These are phyloP conservation scores for Lithophane semibrunnea DNA, from an alignment of 2,888 invertebrate genomes.

Conservation along the genomic window DNA sequence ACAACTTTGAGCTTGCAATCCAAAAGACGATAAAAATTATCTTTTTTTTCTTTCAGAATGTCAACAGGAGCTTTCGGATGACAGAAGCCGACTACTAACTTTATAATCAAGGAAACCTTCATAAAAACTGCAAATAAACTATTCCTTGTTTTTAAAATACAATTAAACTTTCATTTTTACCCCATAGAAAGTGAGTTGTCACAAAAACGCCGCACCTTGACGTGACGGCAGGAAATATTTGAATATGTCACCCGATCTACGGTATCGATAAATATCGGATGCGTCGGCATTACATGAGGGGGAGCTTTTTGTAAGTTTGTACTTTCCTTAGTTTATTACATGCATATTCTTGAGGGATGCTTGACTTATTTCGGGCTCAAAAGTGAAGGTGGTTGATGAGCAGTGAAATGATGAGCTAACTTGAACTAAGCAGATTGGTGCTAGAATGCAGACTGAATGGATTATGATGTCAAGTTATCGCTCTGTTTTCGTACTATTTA, in stretches of 20 bases:
- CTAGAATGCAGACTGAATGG: neutral
- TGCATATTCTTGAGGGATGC: neutral
- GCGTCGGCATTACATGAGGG: slow-evolving; percentile 14
- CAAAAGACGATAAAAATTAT: neutral
- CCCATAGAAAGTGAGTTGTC: slow-evolving; percentile 55
- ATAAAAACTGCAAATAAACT: slow-evolving; percentile 18
- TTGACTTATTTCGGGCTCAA: neutral
- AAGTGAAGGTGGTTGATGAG: neutral
- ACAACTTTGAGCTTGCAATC: neutral
- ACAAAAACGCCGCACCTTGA: slow-evolving; percentile 60
- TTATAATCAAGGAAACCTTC: neutral
- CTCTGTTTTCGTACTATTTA: neutral
- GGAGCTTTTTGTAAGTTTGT: slow-evolving; percentile 15
- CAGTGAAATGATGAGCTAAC: neutral
- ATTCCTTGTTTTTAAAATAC: slow-evolving; percentile 15
- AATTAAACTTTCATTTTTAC: slow-evolving; percentile 55
- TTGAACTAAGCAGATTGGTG: neutral
- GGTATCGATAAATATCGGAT: slow-evolving; percentile 55
- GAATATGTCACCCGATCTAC: slow-evolving; percentile 61
- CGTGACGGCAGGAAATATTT: slow-evolving; percentile 60
- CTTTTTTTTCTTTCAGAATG: too few relatives aligned
- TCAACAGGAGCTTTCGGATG: neutral
- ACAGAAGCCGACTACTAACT: too few relatives aligned
- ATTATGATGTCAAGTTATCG: neutral
- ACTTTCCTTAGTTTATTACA: slow-evolving; percentile 8